Percentiles rank a stretch among this genome's conserved stretches.
These are phyloP conservation scores for Mylabris phalerata DNA, from an alignment of 1,140 invertebrate genomes.

Conservation along the genomic window DNA sequence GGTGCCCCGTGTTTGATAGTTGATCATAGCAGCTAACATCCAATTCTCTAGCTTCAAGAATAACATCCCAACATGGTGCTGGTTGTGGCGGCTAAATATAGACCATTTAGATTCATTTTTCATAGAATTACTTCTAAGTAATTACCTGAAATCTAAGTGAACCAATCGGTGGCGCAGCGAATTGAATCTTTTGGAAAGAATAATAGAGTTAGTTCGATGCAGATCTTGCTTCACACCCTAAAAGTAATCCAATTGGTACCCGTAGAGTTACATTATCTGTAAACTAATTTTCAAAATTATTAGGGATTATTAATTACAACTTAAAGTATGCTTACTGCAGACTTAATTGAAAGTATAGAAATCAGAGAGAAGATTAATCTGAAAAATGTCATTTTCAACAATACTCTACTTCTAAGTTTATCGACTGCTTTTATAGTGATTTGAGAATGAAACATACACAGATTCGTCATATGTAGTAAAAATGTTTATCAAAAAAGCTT, in stretches of 20 bases:
- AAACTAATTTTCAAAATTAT: neutral
- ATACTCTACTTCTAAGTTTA: too few relatives aligned
- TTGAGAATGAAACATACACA: too few relatives aligned
- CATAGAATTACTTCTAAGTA: too few relatives aligned
- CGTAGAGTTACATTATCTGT: neutral
- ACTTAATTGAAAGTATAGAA: too few relatives aligned
- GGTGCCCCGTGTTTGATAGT: neutral
- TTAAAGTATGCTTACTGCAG: too few relatives aligned
- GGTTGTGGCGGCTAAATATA: constrained; percentile 11
- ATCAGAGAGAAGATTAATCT: too few relatives aligned
- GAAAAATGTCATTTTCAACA: too few relatives aligned
- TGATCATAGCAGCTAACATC: constrained; percentile 9
- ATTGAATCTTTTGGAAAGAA: constrained; percentile 19
- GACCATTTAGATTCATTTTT: too few relatives aligned
- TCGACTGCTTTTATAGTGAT: too few relatives aligned
- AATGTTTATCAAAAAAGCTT: too few relatives aligned
- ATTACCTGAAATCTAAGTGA: constrained; percentile 11
- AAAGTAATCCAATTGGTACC: neutral
- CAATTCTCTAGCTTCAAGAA: constrained; percentile 15
- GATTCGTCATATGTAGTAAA: too few relatives aligned
- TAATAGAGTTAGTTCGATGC: constrained; percentile 3
- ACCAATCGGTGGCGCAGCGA: constrained; percentile 12
- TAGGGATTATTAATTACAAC: too few relatives aligned
- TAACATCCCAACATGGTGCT: constrained; percentile 6
- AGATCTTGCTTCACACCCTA: neutral